Evolutionary conservation across 2,797 vertebrate genomes (phyloP), one percentile per base, ranked within the genome.

Genomic region (Acipenser transmontanus): DNA sequence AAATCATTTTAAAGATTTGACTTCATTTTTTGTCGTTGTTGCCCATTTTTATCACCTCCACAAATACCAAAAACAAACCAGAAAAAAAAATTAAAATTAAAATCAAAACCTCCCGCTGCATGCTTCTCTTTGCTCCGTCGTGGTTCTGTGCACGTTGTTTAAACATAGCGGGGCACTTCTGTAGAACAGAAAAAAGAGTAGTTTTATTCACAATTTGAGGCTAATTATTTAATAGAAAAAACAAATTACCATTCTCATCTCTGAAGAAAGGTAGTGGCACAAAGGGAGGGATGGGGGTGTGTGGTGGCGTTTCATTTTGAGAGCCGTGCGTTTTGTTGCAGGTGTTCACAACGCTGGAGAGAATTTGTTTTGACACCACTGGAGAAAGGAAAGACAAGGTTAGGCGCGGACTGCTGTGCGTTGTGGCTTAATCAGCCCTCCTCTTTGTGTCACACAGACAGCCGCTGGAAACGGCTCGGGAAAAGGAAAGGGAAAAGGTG

Each of bases 321-420:
- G 49, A 7, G 7, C 4, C 60, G 0, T 7, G 6, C 2, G 7
- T 1, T 8, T 20, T 17, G 60, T 14, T 61, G 60, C 13, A 47
- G 60, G 34, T 7, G 12, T n/a, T 6, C 10, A 59, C 1, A 17
- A 12, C 57, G 12, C 57, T 14, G 7, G 57, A 14, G 13, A 34
- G 48, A 11, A 50, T 20, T 7, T 49, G 8, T 54, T 56, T 62
- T 48, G 34, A 68, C 66, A 68, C 66, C 66, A 17, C 34, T 14
- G 61, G 9, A 17, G 12, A 14, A 47, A n/a, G 47, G 54, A 20
- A 49, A 6, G 34, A 34, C 34, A 34, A 0, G 34, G 34, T 34
- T 34, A 34, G 34, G 34, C 34, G 34, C 2, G 34, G 34, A 1
- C 4, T 34, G 34, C 34, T 34, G 34, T 34, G 34, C 34, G 0